Conservation (phyloP, 2,797 vertebrate genomes). For the Distichodus sexfasciatus region DNA sequence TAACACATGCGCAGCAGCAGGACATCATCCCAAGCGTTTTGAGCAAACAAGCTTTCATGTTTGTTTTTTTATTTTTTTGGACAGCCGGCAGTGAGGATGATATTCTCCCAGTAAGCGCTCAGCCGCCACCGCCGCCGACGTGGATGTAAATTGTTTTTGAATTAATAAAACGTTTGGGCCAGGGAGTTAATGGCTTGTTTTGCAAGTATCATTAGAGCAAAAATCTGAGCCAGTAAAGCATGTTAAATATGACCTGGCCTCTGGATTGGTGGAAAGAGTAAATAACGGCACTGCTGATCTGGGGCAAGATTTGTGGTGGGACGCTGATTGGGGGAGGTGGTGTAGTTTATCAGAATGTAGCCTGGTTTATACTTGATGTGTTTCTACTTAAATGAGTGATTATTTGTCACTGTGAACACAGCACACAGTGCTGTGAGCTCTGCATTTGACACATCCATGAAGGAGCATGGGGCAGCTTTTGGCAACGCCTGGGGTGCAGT, state of each 20-base stretch:
- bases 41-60: constrained; percentile 46
- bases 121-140: background rate
- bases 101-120: background rate
- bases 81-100: constrained; percentile 10
- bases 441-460: too few species aligned
- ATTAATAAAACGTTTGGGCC: constrained; percentile 34
- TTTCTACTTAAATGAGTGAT: too few species aligned
- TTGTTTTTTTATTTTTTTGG: constrained; percentile 40
- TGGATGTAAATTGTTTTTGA: constrained; percentile 36
- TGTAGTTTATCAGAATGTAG: too few species aligned
- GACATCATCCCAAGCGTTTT: constrained; percentile 45
- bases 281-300: constrained; percentile 27
- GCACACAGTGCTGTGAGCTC: too few species aligned
- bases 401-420: too few species aligned
- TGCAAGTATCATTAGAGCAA: constrained; percentile 37
- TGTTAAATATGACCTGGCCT: constrained; percentile 29
- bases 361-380: too few species aligned
- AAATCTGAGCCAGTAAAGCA: constrained; percentile 30
- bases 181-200: constrained; percentile 35
- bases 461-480: too few species aligned
- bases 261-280: constrained; percentile 4
- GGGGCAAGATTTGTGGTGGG: too few species aligned
- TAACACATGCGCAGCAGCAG: constrained; percentile 33
- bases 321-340: too few species aligned
- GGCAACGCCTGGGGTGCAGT: too few species aligned